Evolutionary conservation across 2,888 invertebrate genomes (phyloP).

Genomic region (Odontothrips loti): DNA sequence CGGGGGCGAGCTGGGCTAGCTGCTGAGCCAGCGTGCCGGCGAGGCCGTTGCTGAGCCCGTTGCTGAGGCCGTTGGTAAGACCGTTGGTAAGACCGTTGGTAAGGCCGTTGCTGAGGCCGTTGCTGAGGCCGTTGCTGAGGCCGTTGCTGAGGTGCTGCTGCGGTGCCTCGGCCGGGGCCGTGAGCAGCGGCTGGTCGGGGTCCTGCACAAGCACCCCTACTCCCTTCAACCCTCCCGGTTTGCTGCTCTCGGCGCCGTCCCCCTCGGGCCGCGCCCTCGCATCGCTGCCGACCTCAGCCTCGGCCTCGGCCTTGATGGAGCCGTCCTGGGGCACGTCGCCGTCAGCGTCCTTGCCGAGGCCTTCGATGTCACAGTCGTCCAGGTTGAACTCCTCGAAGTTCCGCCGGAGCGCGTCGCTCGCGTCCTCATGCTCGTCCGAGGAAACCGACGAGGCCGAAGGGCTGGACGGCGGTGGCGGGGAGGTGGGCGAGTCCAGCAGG

Average conservation of each 20-base stretch:
- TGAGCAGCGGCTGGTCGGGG: slow-evolving; percentile 30
- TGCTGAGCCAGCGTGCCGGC: slow-evolving; percentile 36
- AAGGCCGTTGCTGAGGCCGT: slow-evolving; percentile 45
- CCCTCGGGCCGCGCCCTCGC: slow-evolving; percentile 42
- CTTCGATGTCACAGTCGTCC: slow-evolving; percentile 62
- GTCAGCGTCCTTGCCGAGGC: slow-evolving; percentile 35
- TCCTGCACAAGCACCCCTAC: slow-evolving; percentile 28
- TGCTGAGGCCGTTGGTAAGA: slow-evolving; percentile 43
- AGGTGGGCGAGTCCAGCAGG: slow-evolving; percentile 37
- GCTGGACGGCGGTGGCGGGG: slow-evolving; percentile 40
- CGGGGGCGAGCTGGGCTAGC: slow-evolving; percentile 39
- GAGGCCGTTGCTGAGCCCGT: slow-evolving; percentile 31
- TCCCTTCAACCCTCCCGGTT: slow-evolving; percentile 36
- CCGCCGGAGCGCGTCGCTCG: slow-evolving; percentile 49
- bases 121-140: slow-evolving; percentile 52
- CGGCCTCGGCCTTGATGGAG: slow-evolving; percentile 36
- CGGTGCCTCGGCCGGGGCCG: slow-evolving; percentile 42
- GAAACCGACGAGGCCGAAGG: neutral
- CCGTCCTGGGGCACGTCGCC: slow-evolving; percentile 41
- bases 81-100: slow-evolving; percentile 39
- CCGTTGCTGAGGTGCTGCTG: slow-evolving; percentile 54
- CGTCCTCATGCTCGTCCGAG: slow-evolving; percentile 36
- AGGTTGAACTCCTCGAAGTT: slow-evolving; percentile 77
- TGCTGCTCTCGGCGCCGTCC: slow-evolving; percentile 44
- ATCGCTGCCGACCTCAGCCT: slow-evolving; percentile 31